phyloP scores from a whole-genome alignment of 2,888 invertebrate genomes.

The Pyrrhosoma nymphula region DNA sequence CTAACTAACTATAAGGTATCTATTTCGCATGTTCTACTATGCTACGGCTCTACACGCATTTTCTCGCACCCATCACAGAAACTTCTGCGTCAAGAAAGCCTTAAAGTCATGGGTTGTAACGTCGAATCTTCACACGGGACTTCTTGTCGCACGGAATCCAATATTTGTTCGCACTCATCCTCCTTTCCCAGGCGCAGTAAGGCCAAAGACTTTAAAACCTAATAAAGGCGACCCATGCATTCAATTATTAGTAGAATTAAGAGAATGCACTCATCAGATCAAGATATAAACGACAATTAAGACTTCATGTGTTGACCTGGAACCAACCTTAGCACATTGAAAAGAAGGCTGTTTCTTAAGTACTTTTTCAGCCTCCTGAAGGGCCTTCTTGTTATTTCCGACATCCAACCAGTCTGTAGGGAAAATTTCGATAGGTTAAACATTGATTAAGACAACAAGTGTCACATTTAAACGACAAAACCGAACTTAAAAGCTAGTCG shows the following conservation, averaged over 20 bases:
- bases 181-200: conserved; percentile 92
- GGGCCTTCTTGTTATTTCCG: conserved; percentile 97
- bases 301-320: too few relatives aligned
- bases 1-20: too few relatives aligned
- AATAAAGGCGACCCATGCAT: not conserved
- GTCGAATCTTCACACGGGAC: conserved; percentile 95
- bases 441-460: not conserved
- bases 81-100: too few relatives aligned
- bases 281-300: not conserved
- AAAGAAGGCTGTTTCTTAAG: conserved; percentile 94
- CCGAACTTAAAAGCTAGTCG: not conserved
- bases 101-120: conserved; percentile 96
- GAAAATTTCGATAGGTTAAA: conserved; percentile 72
- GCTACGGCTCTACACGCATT: too few relatives aligned
- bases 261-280: not conserved
- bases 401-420: conserved; percentile 94
- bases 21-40: too few relatives aligned
- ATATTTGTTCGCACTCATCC: conserved; percentile 87
- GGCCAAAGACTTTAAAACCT: conserved; percentile 94
- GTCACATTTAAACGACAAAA: conserved; percentile 58
- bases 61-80: too few relatives aligned
- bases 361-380: conserved; percentile 98
- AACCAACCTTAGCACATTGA: conserved; percentile 88
- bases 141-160: conserved; percentile 88
- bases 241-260: conserved; percentile 16